Evolutionary conservation across 2,113 vertebrate species (phyloP).

Genomic region (Leuciscus idus): DNA sequence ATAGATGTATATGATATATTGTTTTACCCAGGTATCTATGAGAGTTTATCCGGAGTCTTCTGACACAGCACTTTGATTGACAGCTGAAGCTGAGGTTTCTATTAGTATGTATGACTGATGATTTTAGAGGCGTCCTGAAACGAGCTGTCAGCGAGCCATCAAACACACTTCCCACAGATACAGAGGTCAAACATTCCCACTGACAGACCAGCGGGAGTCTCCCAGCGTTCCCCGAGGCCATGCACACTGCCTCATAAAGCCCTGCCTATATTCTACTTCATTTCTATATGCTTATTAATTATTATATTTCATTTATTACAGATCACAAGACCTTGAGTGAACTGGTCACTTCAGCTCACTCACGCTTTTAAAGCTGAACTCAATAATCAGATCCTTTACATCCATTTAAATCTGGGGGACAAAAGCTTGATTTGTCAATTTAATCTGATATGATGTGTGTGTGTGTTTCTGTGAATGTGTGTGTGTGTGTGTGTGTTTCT

Average conservation of each 20-base stretch:
- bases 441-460: slow-evolving; percentile 20
- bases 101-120: slow-evolving; percentile 57
- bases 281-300: not conserved
- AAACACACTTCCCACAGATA: slow-evolving; percentile 41
- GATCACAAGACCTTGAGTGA: not conserved
- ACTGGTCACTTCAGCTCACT: not conserved
- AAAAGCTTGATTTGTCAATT: slow-evolving; percentile 45
- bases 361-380: not conserved
- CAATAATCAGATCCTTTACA: not conserved
- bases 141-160: slow-evolving; percentile 49
- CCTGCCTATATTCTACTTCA: not conserved
- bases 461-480: slow-evolving; percentile 26
- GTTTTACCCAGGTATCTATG: not conserved
- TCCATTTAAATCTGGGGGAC: not conserved
- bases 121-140: slow-evolving; percentile 39
- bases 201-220: slow-evolving; percentile 18
- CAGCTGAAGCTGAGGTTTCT: not conserved
- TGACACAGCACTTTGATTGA: not conserved
- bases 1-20: not conserved
- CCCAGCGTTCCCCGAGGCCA: not conserved
- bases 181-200: slow-evolving; percentile 49
- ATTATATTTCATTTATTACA: not conserved
- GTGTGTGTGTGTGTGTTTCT: too few species aligned
- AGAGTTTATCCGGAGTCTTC: not conserved
- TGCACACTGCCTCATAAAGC: not conserved